Base-by-base conservation (phyloP, 2,113 vertebrate species). In the Bombycilla garrulus region DNA sequence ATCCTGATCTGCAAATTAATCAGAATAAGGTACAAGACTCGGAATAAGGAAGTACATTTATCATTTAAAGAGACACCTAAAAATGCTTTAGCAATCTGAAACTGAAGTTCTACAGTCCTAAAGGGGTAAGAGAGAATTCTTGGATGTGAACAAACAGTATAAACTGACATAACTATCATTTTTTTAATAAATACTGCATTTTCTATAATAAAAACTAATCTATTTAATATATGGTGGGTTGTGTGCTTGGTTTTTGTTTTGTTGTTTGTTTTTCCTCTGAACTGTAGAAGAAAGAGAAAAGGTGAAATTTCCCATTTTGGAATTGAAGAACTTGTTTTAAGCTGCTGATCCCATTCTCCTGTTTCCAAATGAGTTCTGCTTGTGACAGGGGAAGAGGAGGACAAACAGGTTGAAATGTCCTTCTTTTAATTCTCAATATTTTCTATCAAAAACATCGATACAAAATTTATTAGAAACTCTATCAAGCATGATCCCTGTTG, bases 181-280 rank as follows among this genome's bases (percentile, higher is more conserved):
- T 20, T 40, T 69, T 78, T 57, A 16, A 4, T 24, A 61, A 73
- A 84, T 28, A 36, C 15, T 6, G 16, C 5, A 0, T 29, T 88
- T 86, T 69, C 5, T 31, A 6, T 60, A 9, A 77, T 61, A 4
- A 61, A 90, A 66, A 10, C 1, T 50, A 29, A 20, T 20, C 7
- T 0, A 4, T 47, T 83, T n/a, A 24, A 40, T 15, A 4, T 22
- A 29, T 28, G 3, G 15, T 9, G 0, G 2, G 2, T 3, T 18
- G 28, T 20, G 9, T 19, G 9, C 4, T 28, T n/a, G 9, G 2
- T 31, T n/a, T 57, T 14, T 42, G 42, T 45, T 3, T 53, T 36
- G 8, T 26, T 47, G 5, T 22, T 25, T 53, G 10, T 28, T 29
- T 31, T n/a, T 33, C 8, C 54, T 11, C 15, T 11, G 11, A 64